A percentile compares a stretch with the other conserved stretches of the same genome.
Evolutionary conservation across 2,888 invertebrate species (phyloP).

Genomic region (Stenodera caucasica): DNA sequence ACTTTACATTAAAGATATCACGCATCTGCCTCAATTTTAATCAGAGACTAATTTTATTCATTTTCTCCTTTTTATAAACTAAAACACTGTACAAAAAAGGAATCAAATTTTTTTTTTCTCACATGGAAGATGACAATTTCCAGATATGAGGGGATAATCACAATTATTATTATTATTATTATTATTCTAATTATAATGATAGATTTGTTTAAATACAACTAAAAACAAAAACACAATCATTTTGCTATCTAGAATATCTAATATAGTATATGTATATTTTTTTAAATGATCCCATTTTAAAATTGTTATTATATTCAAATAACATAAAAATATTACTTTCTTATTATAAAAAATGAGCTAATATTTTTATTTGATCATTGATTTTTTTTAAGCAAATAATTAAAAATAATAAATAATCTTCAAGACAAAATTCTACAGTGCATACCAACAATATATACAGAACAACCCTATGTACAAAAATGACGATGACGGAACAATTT

Average conservation of each 20-base stretch:
- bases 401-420: neutral
- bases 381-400: neutral
- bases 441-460: constrained; percentile 32
- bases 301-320: neutral
- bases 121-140: constrained; percentile 29
- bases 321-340: neutral
- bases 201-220: neutral
- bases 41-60: constrained; percentile 22
- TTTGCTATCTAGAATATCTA: neutral
- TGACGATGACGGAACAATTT: constrained; percentile 22
- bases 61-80: constrained; percentile 30
- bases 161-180: neutral
- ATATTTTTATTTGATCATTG: neutral
- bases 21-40: constrained; percentile 39
- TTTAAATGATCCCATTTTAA: neutral
- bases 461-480: constrained; percentile 34
- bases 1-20: constrained; percentile 40
- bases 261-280: neutral
- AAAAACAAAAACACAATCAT: neutral
- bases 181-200: neutral
- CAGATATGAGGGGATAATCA: constrained; percentile 3
- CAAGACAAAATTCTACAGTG: neutral
- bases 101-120: constrained; percentile 21
- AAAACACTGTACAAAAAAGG: constrained; percentile 46
- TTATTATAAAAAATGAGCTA: neutral